These are phyloP conservation scores for Notodonta ziczac DNA, from an alignment of 2,888 invertebrate species.

Conservation along the genomic window DNA sequence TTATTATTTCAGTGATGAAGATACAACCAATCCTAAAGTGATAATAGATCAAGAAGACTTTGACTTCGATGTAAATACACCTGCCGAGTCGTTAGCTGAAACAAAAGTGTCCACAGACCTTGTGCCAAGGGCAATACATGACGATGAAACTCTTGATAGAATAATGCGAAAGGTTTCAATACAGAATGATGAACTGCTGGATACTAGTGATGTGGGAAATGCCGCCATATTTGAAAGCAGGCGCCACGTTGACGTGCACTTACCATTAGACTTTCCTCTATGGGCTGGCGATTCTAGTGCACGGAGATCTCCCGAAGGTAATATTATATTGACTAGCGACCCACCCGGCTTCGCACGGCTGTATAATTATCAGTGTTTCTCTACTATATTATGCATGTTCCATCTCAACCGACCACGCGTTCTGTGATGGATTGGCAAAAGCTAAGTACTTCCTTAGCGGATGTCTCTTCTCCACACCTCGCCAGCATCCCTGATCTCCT, in stretches of 20 bases:
- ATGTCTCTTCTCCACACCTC: too few relatives aligned
- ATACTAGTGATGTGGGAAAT: constrained; percentile 39
- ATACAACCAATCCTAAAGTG: constrained; percentile 91
- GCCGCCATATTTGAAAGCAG: constrained; percentile 68
- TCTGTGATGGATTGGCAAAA: too few relatives aligned
- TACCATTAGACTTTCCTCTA: constrained; percentile 60
- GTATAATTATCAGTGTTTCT: too few relatives aligned
- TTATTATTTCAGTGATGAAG: constrained; percentile 85
- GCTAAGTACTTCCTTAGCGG: too few relatives aligned
- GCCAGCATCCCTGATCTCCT: too few relatives aligned
- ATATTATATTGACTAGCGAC: constrained; percentile 4
- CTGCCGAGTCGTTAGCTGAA: constrained; percentile 30
- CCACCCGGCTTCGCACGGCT: too few relatives aligned
- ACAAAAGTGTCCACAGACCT: constrained; percentile 28
- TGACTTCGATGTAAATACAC: constrained; percentile 61
- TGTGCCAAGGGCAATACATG: constrained; percentile 21
- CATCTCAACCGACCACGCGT: too few relatives aligned
- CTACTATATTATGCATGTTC: too few relatives aligned
- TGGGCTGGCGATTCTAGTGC: constrained; percentile 89
- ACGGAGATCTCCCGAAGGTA: constrained; percentile 90
- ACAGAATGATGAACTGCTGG: constrained; percentile 43
- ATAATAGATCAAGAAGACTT: constrained; percentile 94
- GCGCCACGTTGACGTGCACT: constrained; percentile 41
- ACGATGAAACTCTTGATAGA: constrained; percentile 44
- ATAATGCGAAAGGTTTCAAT: constrained; percentile 48